These are phyloP conservation scores for Drosophila kanekoi DNA, from an alignment of 2,888 invertebrate genomes.

Conservation along the genomic window DNA sequence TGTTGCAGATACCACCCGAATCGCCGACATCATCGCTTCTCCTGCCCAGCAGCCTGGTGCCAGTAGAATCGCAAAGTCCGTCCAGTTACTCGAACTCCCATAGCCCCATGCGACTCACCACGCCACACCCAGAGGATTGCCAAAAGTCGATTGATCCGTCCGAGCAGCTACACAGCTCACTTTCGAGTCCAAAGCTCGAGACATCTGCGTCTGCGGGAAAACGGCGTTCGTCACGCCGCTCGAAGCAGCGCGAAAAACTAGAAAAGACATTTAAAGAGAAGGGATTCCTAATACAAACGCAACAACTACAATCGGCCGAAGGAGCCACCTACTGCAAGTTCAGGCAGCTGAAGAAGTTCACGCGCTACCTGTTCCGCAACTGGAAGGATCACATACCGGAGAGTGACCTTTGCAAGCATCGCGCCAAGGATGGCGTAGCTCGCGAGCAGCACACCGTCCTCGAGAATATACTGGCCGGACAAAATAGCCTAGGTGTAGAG, in stretches of 20 bases:
- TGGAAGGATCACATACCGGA: conserved; percentile 97
- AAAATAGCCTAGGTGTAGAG: conserved; percentile 42
- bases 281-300: conserved; percentile 96
- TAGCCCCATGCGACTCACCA: conserved; percentile 39
- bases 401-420: conserved; percentile 65
- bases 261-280: conserved; percentile 97
- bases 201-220: conserved; percentile 84
- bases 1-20: conserved; percentile 83
- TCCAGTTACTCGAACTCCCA: conserved; percentile 52
- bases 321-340: conserved; percentile 98
- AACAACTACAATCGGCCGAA: conserved; percentile 96
- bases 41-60: conserved; percentile 59
- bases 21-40: conserved; percentile 77
- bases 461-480: conserved; percentile 54
- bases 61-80: conserved; percentile 59
- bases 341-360: conserved; percentile 94
- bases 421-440: conserved; percentile 17
- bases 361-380: conserved; percentile 94
- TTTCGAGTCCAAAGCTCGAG: conserved; percentile 18
- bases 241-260: conserved; percentile 93
- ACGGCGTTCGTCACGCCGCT: conserved; percentile 92
- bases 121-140: conserved; percentile 33
- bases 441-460: conserved; percentile 41
- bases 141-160: conserved; percentile 32
- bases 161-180: conserved; percentile 11